Percentiles rank a stretch among this genome's conserved stretches.
Conservation (phyloP, 2,888 invertebrate species). For the Acanthopleura granulata region DNA sequence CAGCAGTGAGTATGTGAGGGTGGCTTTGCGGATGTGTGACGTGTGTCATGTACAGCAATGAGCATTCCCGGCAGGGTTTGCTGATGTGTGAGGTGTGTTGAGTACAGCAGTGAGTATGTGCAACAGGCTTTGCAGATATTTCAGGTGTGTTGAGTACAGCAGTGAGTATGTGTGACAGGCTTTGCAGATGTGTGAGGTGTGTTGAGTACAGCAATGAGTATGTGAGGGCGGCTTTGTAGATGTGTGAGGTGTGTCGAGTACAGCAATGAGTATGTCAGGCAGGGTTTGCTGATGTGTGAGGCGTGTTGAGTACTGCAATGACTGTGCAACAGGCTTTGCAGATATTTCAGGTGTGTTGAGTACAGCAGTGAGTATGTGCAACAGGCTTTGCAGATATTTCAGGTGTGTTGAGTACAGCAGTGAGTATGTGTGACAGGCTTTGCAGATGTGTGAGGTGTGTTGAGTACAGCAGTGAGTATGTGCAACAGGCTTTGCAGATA, state of each 20-base stretch:
- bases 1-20: constrained; percentile 82
- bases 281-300: constrained; percentile 94
- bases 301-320: constrained; percentile 90
- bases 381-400: too few species aligned
- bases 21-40: not conserved
- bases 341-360: constrained; percentile 93
- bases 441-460: not conserved
- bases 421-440: not conserved
- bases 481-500: too few species aligned
- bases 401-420: not conserved
- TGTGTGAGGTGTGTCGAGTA: constrained; percentile 88
- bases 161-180: too few species aligned
- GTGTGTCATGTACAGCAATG: constrained; percentile 86
- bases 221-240: constrained; percentile 83
- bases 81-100: not conserved
- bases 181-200: not conserved
- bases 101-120: not conserved
- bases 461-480: not conserved
- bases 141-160: not conserved
- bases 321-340: constrained; percentile 82
- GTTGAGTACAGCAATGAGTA: not conserved
- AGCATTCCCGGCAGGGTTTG: constrained; percentile 32
- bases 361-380: constrained; percentile 78
- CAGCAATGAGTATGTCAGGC: constrained; percentile 88
- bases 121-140: too few species aligned